phyloP scores from a whole-genome alignment of 2,888 invertebrate genomes.

The Nowickia ferox region DNA sequence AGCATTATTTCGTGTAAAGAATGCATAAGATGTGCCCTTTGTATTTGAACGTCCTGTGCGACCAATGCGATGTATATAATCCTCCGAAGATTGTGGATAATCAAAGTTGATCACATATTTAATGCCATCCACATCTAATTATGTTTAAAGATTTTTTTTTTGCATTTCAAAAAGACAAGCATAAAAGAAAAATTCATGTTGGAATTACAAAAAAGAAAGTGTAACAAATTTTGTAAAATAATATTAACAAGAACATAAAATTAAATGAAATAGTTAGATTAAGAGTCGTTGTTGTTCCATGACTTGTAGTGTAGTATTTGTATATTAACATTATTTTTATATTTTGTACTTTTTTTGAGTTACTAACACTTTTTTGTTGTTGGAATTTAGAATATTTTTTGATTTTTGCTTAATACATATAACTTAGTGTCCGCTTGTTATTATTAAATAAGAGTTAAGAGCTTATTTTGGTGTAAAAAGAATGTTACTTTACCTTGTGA shows the following conservation, averaged over 20 bases:
- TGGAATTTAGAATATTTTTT: slow-evolving; percentile 61
- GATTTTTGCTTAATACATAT: slow-evolving; percentile 30
- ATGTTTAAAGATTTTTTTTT: slow-evolving; percentile 17
- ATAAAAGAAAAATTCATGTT: slow-evolving; percentile 50
- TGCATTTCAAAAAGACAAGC: slow-evolving; percentile 33
- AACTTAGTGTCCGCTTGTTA: slow-evolving; percentile 47
- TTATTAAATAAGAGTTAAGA: slow-evolving; percentile 39
- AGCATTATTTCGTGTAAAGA: slow-evolving; percentile 94
- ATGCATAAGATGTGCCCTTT: slow-evolving; percentile 96
- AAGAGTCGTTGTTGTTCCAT: slow-evolving; percentile 51
- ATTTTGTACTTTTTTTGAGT: slow-evolving; percentile 53
- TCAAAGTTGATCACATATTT: slow-evolving; percentile 98
- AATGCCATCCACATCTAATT: slow-evolving; percentile 95
- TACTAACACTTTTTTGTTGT: slow-evolving; percentile 58
- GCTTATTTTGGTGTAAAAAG: slow-evolving; percentile 60
- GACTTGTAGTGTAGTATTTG: slow-evolving; percentile 44
- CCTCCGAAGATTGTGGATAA: slow-evolving; percentile 97
- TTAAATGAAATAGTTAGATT: slow-evolving; percentile 24
- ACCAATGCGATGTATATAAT: slow-evolving; percentile 97
- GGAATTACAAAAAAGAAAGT: slow-evolving; percentile 26
- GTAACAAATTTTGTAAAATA: not conserved
- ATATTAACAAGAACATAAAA: not conserved
- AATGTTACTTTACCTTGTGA: slow-evolving; percentile 69
- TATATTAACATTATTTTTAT: slow-evolving; percentile 46
- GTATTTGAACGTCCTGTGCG: slow-evolving; percentile 94